Conservation (phyloP, 2,888 invertebrate species). For the Biston stratarius region DNA sequence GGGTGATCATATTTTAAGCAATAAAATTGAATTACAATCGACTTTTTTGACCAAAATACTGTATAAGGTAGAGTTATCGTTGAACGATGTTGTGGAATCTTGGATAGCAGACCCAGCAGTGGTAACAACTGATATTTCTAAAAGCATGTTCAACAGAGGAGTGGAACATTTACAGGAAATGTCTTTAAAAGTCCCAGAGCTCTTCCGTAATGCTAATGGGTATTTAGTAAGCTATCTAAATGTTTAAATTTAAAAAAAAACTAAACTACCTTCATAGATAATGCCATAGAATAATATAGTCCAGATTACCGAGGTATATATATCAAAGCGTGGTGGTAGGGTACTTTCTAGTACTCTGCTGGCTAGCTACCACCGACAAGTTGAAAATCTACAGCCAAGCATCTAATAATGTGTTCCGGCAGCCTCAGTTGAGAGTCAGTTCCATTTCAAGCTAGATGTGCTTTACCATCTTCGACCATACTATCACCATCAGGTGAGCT, state of each 20-base stretch:
- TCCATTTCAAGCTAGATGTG: too few species aligned
- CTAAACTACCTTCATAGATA: neutral
- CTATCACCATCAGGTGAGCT: too few species aligned
- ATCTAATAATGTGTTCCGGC: too few species aligned
- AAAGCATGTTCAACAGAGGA: slow-evolving; percentile 85
- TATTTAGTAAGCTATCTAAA: slow-evolving; percentile 87
- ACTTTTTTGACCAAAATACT: slow-evolving; percentile 85
- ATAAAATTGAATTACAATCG: slow-evolving; percentile 71
- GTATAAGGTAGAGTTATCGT: slow-evolving; percentile 79
- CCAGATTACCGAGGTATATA: neutral
- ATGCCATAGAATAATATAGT: too few species aligned
- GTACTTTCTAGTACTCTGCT: too few species aligned
- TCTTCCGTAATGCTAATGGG: slow-evolving; percentile 84
- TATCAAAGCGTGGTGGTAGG: too few species aligned
- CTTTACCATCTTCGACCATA: too few species aligned
- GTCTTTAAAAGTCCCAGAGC: slow-evolving; percentile 84
- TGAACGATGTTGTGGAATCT: slow-evolving; percentile 76
- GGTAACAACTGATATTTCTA: slow-evolving; percentile 84
- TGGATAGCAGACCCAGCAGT: slow-evolving; percentile 86
- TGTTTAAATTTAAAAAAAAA: slow-evolving; percentile 54
- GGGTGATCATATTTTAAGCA: slow-evolving; percentile 57
- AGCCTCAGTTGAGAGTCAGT: too few species aligned
- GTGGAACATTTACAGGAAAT: slow-evolving; percentile 84
- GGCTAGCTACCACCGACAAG: too few species aligned
- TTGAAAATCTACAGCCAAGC: too few species aligned